Evolutionary conservation across 35 echinoderm and acorn worm genomes (phyloP), one percentile per base, ranked within the genome.

Genomic region (Holothuria glaberrima): DNA sequence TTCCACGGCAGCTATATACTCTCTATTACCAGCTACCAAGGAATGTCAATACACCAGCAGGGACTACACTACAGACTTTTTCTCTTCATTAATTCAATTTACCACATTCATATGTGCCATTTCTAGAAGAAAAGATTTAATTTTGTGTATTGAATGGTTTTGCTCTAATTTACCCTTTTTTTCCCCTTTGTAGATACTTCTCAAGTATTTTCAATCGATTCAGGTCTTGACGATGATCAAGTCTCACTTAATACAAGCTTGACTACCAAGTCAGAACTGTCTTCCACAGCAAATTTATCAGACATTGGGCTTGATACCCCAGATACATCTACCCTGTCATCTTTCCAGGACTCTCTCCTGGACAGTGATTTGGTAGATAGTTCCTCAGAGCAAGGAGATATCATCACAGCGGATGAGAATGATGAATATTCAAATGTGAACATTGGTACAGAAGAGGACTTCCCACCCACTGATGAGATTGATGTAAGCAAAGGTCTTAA

Each of bases 221-320:
- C 94, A n/a, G 88, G 87, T 32, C 88, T 96, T 6, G 94, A 96
- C 18, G 94, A 92, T 44, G 94, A 96, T 38, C 91, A 92, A 38
- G 87, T 93, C 36, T 86, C 91, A 64, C 16, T 71, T 32, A 90
- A 71, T 21, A 66, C 88, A 20, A 48, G 78, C 19, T 65, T 92
- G 29, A 58, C 81, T 1, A 71, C 90, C 18, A 88, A 68, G 48
- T 92, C 94, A 12, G 91, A 93, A 6, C 65, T 85, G 2, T 86
- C 94, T 22, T 93, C 94, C 21, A 75, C 87, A 10, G 85, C 94
- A 14, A 92, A 89, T 35, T 26, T 89, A 27, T 93, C 94, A 19
- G 71, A 89, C 45, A 75, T 83, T 56, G 91, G 94, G 12, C 46
- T 96, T 3, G 88, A 92, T 54, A 69, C 88, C 17, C 83, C 84